phyloP scores from a whole-genome alignment of 2,113 vertebrate genomes.

The Pluvianellus socialis region DNA sequence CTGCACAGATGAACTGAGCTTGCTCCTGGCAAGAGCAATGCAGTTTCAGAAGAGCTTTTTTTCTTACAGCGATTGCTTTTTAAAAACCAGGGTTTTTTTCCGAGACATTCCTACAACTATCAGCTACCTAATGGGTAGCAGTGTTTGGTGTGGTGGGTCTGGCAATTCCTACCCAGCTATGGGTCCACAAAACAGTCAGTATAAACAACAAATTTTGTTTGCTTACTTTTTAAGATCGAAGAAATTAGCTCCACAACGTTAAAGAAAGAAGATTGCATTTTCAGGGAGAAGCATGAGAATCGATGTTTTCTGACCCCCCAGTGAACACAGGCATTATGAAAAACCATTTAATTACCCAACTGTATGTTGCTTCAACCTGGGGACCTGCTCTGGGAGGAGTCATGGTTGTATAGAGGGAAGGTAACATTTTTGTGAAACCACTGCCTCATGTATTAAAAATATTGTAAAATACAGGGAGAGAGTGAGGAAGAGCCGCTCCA shows the following conservation, averaged over 20 bases:
- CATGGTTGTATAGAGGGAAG: neutral
- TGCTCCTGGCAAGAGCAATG: neutral
- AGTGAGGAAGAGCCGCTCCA: neutral
- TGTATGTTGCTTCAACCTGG: neutral
- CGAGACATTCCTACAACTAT: neutral
- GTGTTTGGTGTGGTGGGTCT: neutral
- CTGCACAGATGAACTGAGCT: neutral
- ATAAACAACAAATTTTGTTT: neutral
- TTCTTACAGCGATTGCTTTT: neutral
- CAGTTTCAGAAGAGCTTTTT: neutral
- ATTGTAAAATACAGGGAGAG: neutral
- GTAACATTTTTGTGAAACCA: neutral
- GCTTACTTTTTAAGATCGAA: neutral
- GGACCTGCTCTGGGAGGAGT: neutral
- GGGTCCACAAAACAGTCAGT: neutral
- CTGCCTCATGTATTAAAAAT: neutral
- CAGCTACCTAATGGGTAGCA: neutral
- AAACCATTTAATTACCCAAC: neutral
- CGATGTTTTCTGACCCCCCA: neutral
- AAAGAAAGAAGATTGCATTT: neutral
- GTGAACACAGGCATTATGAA: neutral
- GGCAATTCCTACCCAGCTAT: neutral
- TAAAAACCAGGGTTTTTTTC: neutral
- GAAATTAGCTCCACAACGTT: neutral
- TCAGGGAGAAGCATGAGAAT: neutral